Conservation (phyloP, 2,113 vertebrate species). For the Sorex fumeus region DNA sequence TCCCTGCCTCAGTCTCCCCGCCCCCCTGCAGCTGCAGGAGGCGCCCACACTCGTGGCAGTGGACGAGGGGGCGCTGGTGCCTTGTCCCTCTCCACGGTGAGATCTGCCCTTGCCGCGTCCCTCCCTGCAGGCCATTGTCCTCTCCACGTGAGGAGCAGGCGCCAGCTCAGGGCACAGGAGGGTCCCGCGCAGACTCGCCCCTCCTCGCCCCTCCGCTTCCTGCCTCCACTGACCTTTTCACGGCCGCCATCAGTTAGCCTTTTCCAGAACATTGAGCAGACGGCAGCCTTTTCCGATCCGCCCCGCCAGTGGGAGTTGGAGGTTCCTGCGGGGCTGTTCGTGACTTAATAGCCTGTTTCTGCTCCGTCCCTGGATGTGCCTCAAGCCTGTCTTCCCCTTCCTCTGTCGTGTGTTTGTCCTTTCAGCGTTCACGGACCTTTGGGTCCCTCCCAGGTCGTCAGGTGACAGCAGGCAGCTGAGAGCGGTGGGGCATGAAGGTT, state of each 20-base stretch:
- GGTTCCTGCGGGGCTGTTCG: not conserved
- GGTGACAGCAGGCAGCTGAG: not conserved
- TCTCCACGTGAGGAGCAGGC: no score
- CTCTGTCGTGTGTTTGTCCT: slow-evolving; percentile 5
- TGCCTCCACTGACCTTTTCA: not conserved
- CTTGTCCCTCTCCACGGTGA: not conserved
- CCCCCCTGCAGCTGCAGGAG: not conserved
- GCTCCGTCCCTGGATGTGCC: not conserved
- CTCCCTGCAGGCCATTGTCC: no score
- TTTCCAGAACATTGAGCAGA: not conserved
- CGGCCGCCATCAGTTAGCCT: not conserved
- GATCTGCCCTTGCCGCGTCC: no score
- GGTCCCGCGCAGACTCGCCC: not conserved
- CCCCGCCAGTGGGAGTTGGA: not conserved
- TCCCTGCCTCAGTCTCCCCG: not conserved
- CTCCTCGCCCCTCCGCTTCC: not conserved
- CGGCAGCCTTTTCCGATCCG: not conserved
- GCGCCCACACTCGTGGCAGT: not conserved
- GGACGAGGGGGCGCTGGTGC: not conserved
- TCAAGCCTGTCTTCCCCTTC: not conserved
- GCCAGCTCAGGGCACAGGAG: not conserved
- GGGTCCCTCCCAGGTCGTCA: not conserved
- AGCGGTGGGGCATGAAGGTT: not conserved
- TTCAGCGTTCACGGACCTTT: not conserved
- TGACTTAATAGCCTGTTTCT: not conserved